Evolutionary conservation across 2,113 vertebrate species (phyloP), one percentile per base, ranked within the genome.

Genomic region (Lophotis ruficrista): DNA sequence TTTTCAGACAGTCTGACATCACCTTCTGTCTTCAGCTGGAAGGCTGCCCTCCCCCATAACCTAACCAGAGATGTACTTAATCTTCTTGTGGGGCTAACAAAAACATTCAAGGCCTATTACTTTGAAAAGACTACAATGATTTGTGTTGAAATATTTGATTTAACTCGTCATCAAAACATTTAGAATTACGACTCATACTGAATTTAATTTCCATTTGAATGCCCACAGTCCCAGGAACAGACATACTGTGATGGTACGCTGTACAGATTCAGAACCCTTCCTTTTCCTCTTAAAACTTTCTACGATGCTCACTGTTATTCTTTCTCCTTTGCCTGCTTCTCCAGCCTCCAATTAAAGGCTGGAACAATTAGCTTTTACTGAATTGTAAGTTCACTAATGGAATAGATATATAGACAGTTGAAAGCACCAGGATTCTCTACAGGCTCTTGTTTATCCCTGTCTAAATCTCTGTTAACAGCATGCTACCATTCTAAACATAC

Each of bases 381-480:
- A 79, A 93, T 41, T 66, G 14, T 57, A 91, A 64, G 33, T 57
- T 83, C 6, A 7, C 35, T 95, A 96, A 95, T 37, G 85, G 73
- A 94, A 82, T 50, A 87, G 94, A 93, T 90, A 85, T 21, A 89
- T 45, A 91, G 93, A 79, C 57, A 93, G 53, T 45, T 71, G 83
- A 91, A 96, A 93, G 66, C 73, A 57, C 69, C 57, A 75, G 73
- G 91, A 87, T 85, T 91, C 91, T 96, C 87, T 92, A 57, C 53
- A 64, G 77, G 35, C 6, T 89, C 47, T 92, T 90, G 48, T 89
- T 96, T 93, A 87, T 89, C 94, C 87, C 37, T 69, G 81, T 76
- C 87, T 95, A 91, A 57, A 91, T 79, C 87, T 72, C 76, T 66
- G 81, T 64, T 89, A 93, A 89, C 87, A 94, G 94, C 81, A 91